Evolutionary conservation across 2,113 vertebrate species (phyloP).

Genomic region (Gila orcuttii): DNA sequence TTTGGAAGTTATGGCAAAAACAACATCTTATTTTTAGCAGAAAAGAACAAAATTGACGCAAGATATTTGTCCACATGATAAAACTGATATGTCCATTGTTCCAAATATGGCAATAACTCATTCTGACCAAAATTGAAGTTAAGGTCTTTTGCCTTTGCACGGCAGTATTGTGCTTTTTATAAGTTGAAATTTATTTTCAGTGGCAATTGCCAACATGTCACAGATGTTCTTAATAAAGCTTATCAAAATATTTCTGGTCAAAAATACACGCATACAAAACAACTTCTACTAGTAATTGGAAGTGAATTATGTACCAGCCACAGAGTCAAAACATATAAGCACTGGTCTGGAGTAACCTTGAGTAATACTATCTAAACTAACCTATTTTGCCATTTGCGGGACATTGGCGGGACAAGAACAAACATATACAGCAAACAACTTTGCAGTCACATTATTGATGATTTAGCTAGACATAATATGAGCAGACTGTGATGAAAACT

Average conservation of each 20-base stretch:
- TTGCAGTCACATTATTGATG: neutral
- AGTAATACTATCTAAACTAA: neutral
- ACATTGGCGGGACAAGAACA: neutral
- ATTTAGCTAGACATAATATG: constrained; percentile 12
- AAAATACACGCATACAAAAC: neutral
- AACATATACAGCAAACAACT: neutral
- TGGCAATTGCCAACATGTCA: neutral
- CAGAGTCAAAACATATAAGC: neutral
- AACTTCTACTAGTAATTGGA: neutral
- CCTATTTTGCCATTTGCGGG: neutral
- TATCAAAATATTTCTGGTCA: neutral
- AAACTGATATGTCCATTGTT: too few relatives aligned
- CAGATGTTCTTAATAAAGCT: neutral
- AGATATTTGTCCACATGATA: too few relatives aligned
- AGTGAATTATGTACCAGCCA: neutral
- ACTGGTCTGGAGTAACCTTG: neutral
- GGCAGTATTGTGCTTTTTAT: neutral
- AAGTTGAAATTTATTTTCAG: neutral
- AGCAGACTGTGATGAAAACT: constrained; percentile 6
- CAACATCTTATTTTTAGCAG: too few relatives aligned
- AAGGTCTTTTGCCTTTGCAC: too few relatives aligned
- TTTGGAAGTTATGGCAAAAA: too few relatives aligned
- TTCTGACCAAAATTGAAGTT: too few relatives aligned
- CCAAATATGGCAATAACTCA: too few relatives aligned
- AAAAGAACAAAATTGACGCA: too few relatives aligned